These are phyloP conservation scores for Drosophila prostipennis DNA, from an alignment of 2,888 invertebrate species.

Conservation along the genomic window DNA sequence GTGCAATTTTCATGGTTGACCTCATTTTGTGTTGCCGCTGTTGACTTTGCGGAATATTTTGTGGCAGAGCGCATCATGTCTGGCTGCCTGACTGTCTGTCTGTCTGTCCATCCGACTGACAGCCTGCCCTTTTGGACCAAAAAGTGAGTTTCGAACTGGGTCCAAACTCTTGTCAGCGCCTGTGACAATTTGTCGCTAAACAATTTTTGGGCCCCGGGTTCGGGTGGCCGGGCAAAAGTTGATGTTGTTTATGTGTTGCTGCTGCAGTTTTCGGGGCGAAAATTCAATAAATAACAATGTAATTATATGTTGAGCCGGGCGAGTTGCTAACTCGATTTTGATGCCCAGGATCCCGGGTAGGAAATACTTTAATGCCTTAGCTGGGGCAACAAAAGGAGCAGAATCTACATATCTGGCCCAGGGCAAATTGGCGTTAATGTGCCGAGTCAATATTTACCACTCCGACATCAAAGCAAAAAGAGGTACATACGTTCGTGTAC, in stretches of 20 bases:
- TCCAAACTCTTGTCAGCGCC: conserved; percentile 52
- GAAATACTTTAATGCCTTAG: conserved; percentile 18
- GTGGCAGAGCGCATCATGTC: conserved; percentile 59
- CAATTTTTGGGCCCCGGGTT: conserved; percentile 55
- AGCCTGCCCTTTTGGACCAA: conserved; percentile 2
- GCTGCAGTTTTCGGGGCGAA: conserved; percentile 47
- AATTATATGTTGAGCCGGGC: conserved; percentile 58
- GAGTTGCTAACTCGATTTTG: conserved; percentile 37
- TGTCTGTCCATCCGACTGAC: not conserved
- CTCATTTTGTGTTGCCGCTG: conserved; percentile 70
- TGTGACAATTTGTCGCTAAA: conserved; percentile 77
- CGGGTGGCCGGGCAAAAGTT: conserved; percentile 45
- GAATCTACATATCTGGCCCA: conserved; percentile 15
- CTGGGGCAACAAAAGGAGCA: conserved; percentile 23
- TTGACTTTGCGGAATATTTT: conserved; percentile 76
- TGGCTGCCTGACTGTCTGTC: conserved; percentile 19
- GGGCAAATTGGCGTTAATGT: conserved; percentile 61
- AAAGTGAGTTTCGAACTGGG: conserved; percentile 29
- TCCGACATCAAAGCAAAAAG: conserved; percentile 57
- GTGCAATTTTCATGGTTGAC: conserved; percentile 78
- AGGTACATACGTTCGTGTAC: conserved; percentile 3
- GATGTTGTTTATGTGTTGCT: conserved; percentile 42
- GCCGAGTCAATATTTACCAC: conserved; percentile 63
- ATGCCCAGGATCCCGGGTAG: conserved; percentile 4
- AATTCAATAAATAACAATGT: conserved; percentile 78